phyloP scores from a whole-genome alignment of 2,113 vertebrate genomes.

The Ciconia maguari region DNA sequence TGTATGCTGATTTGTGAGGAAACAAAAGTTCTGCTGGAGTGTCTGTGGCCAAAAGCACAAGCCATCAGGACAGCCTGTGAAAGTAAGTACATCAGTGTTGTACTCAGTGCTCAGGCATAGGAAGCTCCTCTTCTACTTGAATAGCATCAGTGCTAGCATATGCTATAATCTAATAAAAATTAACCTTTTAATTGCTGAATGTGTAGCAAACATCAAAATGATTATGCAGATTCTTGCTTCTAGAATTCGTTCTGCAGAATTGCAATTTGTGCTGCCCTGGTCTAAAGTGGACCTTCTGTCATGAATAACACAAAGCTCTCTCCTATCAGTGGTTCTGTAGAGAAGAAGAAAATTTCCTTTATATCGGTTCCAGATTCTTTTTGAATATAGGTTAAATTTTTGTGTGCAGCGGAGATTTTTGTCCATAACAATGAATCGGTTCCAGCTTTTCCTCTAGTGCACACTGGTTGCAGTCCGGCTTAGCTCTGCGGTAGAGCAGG shows the following conservation, averaged over 20 bases:
- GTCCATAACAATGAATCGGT: accelerated
- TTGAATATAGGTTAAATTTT: background rate
- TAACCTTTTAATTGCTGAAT: background rate
- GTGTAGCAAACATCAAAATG: accelerated
- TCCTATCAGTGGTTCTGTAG: background rate
- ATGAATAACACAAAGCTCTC: background rate
- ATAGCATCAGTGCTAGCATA: background rate
- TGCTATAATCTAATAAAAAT: background rate
- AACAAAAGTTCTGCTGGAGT: conserved; percentile 79
- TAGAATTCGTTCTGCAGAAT: background rate
- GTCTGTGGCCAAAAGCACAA: conserved; percentile 83
- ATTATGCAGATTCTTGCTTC: background rate
- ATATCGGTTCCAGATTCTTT: background rate
- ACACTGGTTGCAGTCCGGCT: background rate
- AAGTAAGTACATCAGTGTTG: conserved; percentile 71
- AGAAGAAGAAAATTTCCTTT: background rate
- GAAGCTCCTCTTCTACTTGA: background rate
- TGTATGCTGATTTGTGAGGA: conserved; percentile 92
- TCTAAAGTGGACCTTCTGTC: background rate
- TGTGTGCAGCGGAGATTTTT: background rate
- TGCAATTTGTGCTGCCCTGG: background rate
- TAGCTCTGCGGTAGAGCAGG: background rate
- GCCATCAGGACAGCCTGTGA: conserved; percentile 83
- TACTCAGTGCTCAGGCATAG: background rate
- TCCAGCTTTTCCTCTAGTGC: background rate